phyloP scores from a whole-genome alignment of 2,888 invertebrate genomes.

The Biston stratarius region DNA sequence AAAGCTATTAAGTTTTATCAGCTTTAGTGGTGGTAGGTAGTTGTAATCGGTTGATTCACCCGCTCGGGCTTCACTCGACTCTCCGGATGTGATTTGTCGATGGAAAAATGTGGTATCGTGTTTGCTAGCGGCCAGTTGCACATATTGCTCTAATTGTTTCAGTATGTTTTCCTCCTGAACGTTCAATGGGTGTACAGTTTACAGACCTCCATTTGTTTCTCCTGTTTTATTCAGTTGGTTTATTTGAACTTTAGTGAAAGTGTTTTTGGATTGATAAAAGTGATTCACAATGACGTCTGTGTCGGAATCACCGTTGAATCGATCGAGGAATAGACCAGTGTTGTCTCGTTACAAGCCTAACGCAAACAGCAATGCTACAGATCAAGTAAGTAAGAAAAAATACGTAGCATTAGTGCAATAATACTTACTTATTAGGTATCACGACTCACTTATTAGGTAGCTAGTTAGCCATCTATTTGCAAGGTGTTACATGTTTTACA shows the following conservation, averaged over 20 bases:
- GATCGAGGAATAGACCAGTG: slow-evolving; percentile 77
- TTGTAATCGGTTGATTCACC: slow-evolving; percentile 78
- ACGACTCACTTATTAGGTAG: neutral
- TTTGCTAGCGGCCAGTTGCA: slow-evolving; percentile 68
- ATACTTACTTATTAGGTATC: neutral
- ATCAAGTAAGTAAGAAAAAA: slow-evolving; percentile 57
- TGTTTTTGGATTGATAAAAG: slow-evolving; percentile 31
- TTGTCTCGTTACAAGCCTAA: slow-evolving; percentile 75
- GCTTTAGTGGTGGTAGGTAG: slow-evolving; percentile 61
- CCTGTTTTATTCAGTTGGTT: slow-evolving; percentile 39
- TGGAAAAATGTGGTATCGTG: slow-evolving; percentile 82
- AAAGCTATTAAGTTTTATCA: slow-evolving; percentile 68
- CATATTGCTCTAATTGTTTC: slow-evolving; percentile 71
- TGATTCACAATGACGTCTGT: slow-evolving; percentile 70
- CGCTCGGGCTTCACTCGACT: slow-evolving; percentile 65
- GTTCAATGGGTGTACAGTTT: slow-evolving; percentile 59
- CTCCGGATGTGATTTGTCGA: slow-evolving; percentile 86
- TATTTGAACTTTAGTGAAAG: slow-evolving; percentile 43
- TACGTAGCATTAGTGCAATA: neutral
- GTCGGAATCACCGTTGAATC: slow-evolving; percentile 74
- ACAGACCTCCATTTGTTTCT: slow-evolving; percentile 30
- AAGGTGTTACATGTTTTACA: too few relatives aligned
- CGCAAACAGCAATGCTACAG: slow-evolving; percentile 48
- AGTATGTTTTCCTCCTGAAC: slow-evolving; percentile 78
- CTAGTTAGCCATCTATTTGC: too few relatives aligned